A percentile compares a stretch with the other conserved stretches of the same genome.
These are phyloP conservation scores for Alosa sapidissima DNA, from an alignment of 2,797 vertebrate genomes.

Conservation along the genomic window DNA sequence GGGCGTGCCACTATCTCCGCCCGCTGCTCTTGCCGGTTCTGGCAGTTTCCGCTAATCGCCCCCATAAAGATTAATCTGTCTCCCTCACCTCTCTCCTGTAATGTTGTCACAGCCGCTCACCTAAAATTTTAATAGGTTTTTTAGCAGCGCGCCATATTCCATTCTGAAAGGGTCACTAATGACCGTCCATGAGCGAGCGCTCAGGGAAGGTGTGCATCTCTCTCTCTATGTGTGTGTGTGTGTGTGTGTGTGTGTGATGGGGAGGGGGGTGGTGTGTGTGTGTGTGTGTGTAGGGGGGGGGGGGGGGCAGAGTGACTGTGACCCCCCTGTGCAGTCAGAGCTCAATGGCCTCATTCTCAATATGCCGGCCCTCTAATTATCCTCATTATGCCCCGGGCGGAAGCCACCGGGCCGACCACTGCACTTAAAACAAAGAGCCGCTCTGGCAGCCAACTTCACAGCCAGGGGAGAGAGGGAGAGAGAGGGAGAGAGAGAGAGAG, in stretches of 20 bases:
- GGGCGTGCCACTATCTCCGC: background rate
- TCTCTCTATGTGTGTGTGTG: background rate
- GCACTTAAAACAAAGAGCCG: conserved; percentile 32
- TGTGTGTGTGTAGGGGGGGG: background rate
- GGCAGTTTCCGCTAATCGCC: conserved; percentile 48
- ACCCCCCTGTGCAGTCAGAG: conserved; percentile 50
- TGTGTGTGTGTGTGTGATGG: background rate
- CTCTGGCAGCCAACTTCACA: conserved; percentile 36
- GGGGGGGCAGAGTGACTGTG: conserved; percentile 32
- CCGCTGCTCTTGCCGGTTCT: conserved; percentile 10
- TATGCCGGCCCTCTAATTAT: conserved; percentile 59
- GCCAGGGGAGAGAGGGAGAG: background rate
- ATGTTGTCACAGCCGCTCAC: conserved; percentile 52
- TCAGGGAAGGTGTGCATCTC: conserved; percentile 11
- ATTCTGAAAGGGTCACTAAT: conserved; percentile 59
- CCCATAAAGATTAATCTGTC: conserved; percentile 58
- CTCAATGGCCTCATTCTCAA: conserved; percentile 54
- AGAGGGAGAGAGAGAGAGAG: background rate
- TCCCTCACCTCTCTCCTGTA: conserved; percentile 48
- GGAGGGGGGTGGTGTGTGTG: background rate
- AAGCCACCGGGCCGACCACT: conserved; percentile 46
- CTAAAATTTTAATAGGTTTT: conserved; percentile 54
- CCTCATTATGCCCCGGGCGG: conserved; percentile 53
- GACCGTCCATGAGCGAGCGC: conserved; percentile 41
- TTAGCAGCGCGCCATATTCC: conserved; percentile 50